Conservation (phyloP, 2,113 vertebrate genomes). For the Danionella cerebrum region DNA sequence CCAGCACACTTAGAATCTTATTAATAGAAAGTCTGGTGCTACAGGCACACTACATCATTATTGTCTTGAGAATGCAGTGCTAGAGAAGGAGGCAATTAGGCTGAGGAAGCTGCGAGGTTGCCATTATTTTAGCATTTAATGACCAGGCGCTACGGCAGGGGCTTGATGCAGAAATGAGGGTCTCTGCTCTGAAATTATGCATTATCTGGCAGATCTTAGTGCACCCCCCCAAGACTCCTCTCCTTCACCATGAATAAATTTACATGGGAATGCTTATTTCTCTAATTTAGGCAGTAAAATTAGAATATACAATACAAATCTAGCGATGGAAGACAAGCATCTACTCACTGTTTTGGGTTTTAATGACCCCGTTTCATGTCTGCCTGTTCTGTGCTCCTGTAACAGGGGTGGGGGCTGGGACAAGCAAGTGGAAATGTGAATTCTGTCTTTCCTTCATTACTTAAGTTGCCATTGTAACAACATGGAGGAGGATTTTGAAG, state of each 20-base stretch:
- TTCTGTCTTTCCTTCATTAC: not conserved
- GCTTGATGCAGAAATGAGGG: slow-evolving; percentile 67
- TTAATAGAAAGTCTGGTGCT: slow-evolving; percentile 59
- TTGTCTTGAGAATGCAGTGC: slow-evolving; percentile 63
- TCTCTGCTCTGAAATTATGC: slow-evolving; percentile 70
- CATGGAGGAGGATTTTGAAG: not conserved
- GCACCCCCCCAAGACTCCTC: slow-evolving; percentile 55
- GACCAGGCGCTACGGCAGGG: slow-evolving; percentile 62
- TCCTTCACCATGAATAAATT: slow-evolving; percentile 66
- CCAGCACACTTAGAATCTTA: slow-evolving; percentile 62
- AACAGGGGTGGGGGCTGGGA: not conserved
- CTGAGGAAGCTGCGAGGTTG: slow-evolving; percentile 64
- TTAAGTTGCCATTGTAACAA: not conserved
- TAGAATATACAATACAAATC: slow-evolving; percentile 71
- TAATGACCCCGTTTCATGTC: slow-evolving; percentile 64
- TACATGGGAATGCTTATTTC: slow-evolving; percentile 65
- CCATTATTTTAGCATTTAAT: slow-evolving; percentile 76
- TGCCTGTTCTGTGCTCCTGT: slow-evolving; percentile 24
- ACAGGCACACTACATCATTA: slow-evolving; percentile 63
- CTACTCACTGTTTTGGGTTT: slow-evolving; percentile 62
- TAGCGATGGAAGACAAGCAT: slow-evolving; percentile 57
- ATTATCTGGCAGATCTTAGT: slow-evolving; percentile 67
- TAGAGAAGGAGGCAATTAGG: slow-evolving; percentile 68
- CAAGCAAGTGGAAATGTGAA: not conserved
- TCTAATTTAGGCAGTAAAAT: slow-evolving; percentile 69